Evolutionary conservation across 2,797 vertebrate species (phyloP).

Genomic region (Knipowitschia caucasica): DNA sequence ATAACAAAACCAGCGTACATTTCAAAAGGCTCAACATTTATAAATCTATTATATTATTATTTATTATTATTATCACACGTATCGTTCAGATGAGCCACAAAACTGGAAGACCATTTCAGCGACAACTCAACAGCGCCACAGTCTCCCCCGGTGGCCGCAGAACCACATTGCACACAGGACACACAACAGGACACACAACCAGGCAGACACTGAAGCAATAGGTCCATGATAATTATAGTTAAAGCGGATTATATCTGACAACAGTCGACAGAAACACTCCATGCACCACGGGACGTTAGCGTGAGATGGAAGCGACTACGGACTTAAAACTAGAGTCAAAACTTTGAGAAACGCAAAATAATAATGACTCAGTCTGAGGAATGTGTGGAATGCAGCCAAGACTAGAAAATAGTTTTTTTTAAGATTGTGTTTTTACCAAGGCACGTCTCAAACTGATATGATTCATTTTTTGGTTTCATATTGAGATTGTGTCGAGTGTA

Average conservation of each 20-base stretch:
- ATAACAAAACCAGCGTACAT: neutral
- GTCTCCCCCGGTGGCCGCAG: neutral
- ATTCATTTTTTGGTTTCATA: neutral
- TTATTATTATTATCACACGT: neutral
- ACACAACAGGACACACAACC: neutral
- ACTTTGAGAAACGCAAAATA: too few species aligned
- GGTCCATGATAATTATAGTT: slow-evolving; percentile 2
- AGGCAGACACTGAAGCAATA: neutral
- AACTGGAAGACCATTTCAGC: slow-evolving; percentile 6
- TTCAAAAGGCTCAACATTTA: neutral
- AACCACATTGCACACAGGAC: neutral
- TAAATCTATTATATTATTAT: neutral
- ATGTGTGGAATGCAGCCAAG: neutral
- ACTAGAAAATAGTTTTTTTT: neutral
- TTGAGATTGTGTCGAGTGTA: neutral
- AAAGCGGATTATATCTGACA: neutral
- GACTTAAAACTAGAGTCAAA: too few species aligned
- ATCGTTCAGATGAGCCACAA: slow-evolving; percentile 1
- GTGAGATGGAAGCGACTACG: neutral
- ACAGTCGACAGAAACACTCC: neutral
- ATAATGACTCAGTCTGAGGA: too few species aligned
- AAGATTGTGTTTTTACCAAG: neutral
- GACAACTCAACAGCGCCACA: neutral
- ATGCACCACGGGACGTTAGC: neutral
- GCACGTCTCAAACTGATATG: slow-evolving; percentile 1